Evolutionary conservation across 2,888 invertebrate genomes (phyloP).

Genomic region (Anorthoa munda): DNA sequence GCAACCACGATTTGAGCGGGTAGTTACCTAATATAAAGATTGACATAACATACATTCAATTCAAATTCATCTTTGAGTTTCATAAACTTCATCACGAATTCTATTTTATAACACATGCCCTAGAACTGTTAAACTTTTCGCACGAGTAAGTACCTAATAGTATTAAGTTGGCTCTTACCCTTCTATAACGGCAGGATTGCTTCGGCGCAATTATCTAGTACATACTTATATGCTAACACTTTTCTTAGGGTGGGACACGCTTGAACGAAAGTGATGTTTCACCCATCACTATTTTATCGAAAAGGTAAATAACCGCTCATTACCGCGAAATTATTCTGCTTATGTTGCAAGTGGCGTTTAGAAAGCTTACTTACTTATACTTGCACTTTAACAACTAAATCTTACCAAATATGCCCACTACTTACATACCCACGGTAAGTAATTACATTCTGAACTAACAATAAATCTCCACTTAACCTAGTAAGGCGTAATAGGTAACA

Average conservation of each 20-base stretch:
- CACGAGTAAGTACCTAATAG: slow-evolving; percentile 30
- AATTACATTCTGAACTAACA: too few relatives aligned
- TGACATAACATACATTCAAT: not conserved
- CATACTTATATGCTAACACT: slow-evolving; percentile 25
- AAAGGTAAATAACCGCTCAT: not conserved
- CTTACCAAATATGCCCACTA: too few relatives aligned
- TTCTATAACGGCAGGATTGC: slow-evolving; percentile 35
- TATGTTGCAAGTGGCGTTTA: not conserved
- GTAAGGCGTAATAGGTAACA: too few relatives aligned
- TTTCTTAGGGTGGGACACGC: slow-evolving; percentile 2
- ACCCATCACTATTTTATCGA: slow-evolving; percentile 10
- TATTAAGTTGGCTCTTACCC: slow-evolving; percentile 51
- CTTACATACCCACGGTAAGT: too few relatives aligned
- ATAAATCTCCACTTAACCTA: too few relatives aligned
- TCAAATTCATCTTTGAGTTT: not conserved
- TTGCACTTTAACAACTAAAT: too few relatives aligned
- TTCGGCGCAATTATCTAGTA: slow-evolving; percentile 40
- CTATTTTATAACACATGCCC: slow-evolving; percentile 14
- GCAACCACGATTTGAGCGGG: not conserved
- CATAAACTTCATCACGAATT: not conserved
- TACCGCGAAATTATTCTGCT: not conserved
- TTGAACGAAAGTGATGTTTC: slow-evolving; percentile 11
- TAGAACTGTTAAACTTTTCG: slow-evolving; percentile 31
- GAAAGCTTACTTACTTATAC: not conserved
- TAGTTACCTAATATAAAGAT: not conserved